Evolutionary conservation across 64 coral and sea anemone species (phyloP).

Genomic region (Stichodactyla mertensii): DNA sequence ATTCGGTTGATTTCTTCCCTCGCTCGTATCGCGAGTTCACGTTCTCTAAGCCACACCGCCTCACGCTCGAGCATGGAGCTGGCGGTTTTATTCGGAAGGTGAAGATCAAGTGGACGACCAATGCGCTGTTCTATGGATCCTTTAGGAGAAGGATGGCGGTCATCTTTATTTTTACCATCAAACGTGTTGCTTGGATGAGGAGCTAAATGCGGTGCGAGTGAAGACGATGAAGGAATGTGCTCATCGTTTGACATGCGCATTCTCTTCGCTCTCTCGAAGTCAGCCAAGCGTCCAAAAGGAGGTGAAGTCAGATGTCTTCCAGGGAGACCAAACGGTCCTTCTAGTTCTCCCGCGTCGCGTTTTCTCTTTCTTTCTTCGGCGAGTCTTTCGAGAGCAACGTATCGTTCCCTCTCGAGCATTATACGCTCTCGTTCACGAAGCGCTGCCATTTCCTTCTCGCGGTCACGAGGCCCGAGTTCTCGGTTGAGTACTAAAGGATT

Average conservation of each 20-base stretch:
- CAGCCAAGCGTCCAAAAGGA: conserved; percentile 39
- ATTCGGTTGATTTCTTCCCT: conserved; percentile 60
- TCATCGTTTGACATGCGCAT: conserved; percentile 36
- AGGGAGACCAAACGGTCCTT: conserved; percentile 40
- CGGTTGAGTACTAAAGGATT: conserved; percentile 80
- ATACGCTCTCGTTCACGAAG: conserved; percentile 71
- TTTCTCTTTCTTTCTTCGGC: conserved; percentile 67
- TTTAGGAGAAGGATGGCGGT: conserved; percentile 5
- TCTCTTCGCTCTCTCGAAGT: conserved; percentile 75
- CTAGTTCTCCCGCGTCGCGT: conserved; percentile 52
- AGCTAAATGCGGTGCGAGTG: conserved; percentile 21
- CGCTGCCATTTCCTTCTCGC: conserved; percentile 65
- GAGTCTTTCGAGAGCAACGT: conserved; percentile 61
- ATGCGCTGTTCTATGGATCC: conserved; percentile 39
- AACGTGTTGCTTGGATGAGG: conserved; percentile 17
- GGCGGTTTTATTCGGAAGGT: conserved; percentile 44
- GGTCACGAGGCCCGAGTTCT: conserved; percentile 51
- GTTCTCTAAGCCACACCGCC: conserved; percentile 68
- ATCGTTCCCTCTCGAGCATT: conserved; percentile 63
- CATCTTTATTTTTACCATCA: conserved; percentile 44
- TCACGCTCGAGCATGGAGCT: conserved; percentile 61
- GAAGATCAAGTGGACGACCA: conserved; percentile 52
- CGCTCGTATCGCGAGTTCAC: conserved; percentile 33
- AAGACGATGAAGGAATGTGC: conserved; percentile 28
- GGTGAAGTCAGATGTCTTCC: conserved; percentile 56